Evolutionary conservation across 2,888 invertebrate genomes (phyloP).

Genomic region (Crocallis elinguaria): DNA sequence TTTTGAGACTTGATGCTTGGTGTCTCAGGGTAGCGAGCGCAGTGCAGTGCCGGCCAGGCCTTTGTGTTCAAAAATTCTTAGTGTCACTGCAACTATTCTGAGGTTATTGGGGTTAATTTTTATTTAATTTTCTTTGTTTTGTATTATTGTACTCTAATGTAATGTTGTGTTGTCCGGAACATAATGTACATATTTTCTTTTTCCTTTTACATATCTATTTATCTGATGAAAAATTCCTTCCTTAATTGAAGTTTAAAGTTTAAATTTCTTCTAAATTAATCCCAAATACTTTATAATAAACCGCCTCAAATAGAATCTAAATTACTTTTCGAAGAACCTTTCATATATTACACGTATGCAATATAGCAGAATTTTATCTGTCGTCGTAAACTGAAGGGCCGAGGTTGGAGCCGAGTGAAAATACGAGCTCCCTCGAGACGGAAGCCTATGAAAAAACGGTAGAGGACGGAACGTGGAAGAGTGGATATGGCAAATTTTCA

Average conservation of each 20-base stretch:
- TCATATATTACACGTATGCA: constrained; percentile 10
- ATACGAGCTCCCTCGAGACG: constrained; percentile 52
- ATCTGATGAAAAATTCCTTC: background rate
- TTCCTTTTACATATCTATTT: background rate
- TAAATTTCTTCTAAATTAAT: background rate
- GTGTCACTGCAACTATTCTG: no score
- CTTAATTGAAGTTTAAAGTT: background rate
- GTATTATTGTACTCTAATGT: no score
- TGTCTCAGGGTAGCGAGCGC: no score
- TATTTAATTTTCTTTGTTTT: no score
- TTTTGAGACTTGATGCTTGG: no score
- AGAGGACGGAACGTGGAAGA: background rate
- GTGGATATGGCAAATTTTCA: background rate
- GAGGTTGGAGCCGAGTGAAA: constrained; percentile 56
- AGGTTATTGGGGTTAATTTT: no score
- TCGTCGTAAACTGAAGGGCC: constrained; percentile 52
- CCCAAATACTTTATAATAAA: background rate
- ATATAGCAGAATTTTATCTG: constrained; percentile 40
- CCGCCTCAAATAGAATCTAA: background rate
- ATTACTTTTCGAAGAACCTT: background rate
- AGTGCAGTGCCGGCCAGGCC: no score
- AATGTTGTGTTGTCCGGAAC: no score
- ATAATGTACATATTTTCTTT: no score
- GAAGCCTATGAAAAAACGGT: constrained; percentile 38
- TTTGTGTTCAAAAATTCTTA: no score